Conservation (phyloP, 2,797 vertebrate species). For the Capromys pilorides region DNA sequence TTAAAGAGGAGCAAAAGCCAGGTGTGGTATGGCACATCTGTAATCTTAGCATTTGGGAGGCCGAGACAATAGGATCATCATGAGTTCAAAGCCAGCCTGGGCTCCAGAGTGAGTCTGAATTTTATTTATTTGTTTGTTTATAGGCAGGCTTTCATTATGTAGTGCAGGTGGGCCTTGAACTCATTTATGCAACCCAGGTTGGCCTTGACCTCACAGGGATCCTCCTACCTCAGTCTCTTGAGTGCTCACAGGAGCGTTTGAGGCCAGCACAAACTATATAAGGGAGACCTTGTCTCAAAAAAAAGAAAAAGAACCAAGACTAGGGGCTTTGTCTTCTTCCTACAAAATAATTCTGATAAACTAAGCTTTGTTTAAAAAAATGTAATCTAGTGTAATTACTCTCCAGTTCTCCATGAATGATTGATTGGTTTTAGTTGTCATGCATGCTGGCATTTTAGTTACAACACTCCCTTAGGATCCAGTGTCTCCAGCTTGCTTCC, state of each 20-base stretch:
- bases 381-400: background rate
- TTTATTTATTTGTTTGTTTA: background rate
- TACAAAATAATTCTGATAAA: constrained; percentile 14
- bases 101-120: background rate
- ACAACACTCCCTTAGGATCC: background rate
- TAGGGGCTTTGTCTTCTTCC: constrained; percentile 3
- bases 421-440: background rate
- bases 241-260: background rate
- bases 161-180: background rate
- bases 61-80: background rate
- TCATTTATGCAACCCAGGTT: background rate
- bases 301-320: background rate
- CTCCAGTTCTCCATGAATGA: background rate
- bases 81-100: background rate
- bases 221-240: background rate
- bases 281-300: background rate
- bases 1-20: background rate
- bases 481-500: background rate
- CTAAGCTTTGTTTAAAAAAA: background rate
- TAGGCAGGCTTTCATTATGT: background rate
- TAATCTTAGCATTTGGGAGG: background rate
- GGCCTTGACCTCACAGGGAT: background rate
- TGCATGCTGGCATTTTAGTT: background rate
- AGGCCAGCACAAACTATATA: background rate
- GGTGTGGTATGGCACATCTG: background rate